Evolutionary conservation across 1,140 invertebrate species (phyloP).

Genomic region (Oedothorax gibbosus): DNA sequence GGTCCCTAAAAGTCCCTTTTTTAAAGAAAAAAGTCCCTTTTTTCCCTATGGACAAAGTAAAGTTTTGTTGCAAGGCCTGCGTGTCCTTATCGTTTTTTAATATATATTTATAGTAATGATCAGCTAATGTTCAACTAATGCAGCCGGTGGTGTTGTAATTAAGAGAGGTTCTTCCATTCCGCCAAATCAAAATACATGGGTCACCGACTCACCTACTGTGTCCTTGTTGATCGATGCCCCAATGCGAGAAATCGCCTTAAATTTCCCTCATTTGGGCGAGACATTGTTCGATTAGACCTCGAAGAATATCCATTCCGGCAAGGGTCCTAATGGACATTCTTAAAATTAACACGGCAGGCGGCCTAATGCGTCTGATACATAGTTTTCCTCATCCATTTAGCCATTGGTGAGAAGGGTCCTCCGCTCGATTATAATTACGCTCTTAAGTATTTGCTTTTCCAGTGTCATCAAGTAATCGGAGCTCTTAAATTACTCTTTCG

Average conservation of each 20-base stretch:
- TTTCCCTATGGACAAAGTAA: too few species aligned
- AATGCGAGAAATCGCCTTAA: background rate
- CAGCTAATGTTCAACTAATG: too few species aligned
- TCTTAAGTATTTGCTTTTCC: constrained; percentile 57
- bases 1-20: too few species aligned
- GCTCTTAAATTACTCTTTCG: constrained; percentile 52
- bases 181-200: too few species aligned
- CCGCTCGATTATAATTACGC: constrained; percentile 57
- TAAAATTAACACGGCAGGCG: constrained; percentile 46
- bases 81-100: too few species aligned
- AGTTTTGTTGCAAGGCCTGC: too few species aligned
- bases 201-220: too few species aligned
- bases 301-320: constrained; percentile 45
- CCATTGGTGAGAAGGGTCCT: constrained; percentile 33
- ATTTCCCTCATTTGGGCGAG: constrained; percentile 6
- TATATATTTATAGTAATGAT: too few species aligned
- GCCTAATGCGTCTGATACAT: constrained; percentile 49
- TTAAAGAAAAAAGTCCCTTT: too few species aligned
- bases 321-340: constrained; percentile 49
- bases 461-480: constrained; percentile 58
- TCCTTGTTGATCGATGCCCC: constrained; percentile 1
- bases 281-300: constrained; percentile 43
- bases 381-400: constrained; percentile 54
- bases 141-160: too few species aligned
- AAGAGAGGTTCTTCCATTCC: too few species aligned